Evolutionary conservation across 1,140 invertebrate species (phyloP).

Genomic region (Frieseomelitta varia): DNA sequence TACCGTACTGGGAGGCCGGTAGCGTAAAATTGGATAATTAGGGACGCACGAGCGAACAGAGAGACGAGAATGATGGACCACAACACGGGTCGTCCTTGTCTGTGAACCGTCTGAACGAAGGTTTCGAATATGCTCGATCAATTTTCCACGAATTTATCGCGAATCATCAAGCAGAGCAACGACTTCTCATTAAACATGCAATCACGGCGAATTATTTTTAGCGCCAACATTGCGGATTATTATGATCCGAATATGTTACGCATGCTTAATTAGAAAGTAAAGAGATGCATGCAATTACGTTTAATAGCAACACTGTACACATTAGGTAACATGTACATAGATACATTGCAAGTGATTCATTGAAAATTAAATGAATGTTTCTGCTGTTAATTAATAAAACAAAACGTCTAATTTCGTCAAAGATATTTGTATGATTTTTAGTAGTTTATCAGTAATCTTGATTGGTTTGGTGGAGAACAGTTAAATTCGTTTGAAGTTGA

Average conservation of each 20-base stretch:
- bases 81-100: neutral
- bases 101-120: neutral
- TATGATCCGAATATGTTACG: neutral
- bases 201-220: neutral
- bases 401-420: too few relatives aligned
- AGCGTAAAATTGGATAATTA: slow-evolving; percentile 65
- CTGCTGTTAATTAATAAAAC: too few relatives aligned
- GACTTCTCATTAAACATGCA: neutral
- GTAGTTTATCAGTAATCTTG: too few relatives aligned
- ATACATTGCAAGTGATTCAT: too few relatives aligned
- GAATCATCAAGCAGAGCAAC: neutral
- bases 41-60: slow-evolving; percentile 33
- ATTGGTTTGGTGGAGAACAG: neutral
- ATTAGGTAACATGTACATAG: too few relatives aligned
- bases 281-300: too few relatives aligned
- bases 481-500: too few relatives aligned
- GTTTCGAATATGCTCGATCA: neutral
- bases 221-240: neutral
- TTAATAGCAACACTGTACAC: too few relatives aligned
- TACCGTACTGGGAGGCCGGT: slow-evolving; percentile 39
- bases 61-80: slow-evolving; percentile 1
- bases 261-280: too few relatives aligned
- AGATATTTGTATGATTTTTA: too few relatives aligned
- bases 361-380: too few relatives aligned
- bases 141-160: neutral